A percentile compares a stretch with the other conserved stretches of the same genome.
phyloP scores from a whole-genome alignment of 92 coral and sea anemone species.

The Epizoanthus ramosus region DNA sequence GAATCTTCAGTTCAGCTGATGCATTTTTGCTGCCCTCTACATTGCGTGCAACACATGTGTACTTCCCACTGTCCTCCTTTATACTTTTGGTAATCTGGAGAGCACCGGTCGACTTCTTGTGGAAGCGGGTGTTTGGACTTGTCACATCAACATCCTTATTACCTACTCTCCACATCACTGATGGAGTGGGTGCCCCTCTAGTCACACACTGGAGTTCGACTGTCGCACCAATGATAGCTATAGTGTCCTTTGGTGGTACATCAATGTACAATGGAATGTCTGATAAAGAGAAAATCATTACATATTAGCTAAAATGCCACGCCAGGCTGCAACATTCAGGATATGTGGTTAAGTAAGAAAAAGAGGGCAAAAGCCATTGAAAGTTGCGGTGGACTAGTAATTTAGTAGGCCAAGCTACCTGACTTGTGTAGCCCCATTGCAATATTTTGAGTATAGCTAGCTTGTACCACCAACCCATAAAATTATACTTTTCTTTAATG shows the following conservation, averaged over 20 bases:
- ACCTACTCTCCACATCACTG: constrained; percentile 73
- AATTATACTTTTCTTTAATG: too few relatives aligned
- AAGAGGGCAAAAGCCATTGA: too few relatives aligned
- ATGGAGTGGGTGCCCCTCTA: constrained; percentile 71
- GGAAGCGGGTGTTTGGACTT: constrained; percentile 58
- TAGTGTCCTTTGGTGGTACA: constrained; percentile 70
- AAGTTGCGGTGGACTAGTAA: too few relatives aligned
- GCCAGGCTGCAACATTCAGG: too few relatives aligned
- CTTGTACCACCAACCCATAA: too few relatives aligned
- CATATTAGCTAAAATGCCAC: too few relatives aligned
- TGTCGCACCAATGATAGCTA: constrained; percentile 72
- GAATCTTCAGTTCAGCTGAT: constrained; percentile 68
- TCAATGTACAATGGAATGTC: constrained; percentile 76
- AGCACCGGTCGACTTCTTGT: constrained; percentile 65
- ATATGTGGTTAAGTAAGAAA: too few relatives aligned
- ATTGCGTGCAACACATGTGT: constrained; percentile 72
- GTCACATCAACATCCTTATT: constrained; percentile 51
- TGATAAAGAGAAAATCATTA: constrained; percentile 2
- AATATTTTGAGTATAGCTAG: too few relatives aligned
- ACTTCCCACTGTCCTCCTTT: constrained; percentile 68
- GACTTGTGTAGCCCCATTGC: too few relatives aligned
- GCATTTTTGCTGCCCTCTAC: constrained; percentile 55
- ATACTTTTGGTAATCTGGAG: constrained; percentile 63
- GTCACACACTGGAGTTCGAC: constrained; percentile 73
- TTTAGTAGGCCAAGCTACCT: too few relatives aligned